Evolutionary conservation across 2,888 invertebrate species (phyloP).

Genomic region (Dichetophora obliterata): DNA sequence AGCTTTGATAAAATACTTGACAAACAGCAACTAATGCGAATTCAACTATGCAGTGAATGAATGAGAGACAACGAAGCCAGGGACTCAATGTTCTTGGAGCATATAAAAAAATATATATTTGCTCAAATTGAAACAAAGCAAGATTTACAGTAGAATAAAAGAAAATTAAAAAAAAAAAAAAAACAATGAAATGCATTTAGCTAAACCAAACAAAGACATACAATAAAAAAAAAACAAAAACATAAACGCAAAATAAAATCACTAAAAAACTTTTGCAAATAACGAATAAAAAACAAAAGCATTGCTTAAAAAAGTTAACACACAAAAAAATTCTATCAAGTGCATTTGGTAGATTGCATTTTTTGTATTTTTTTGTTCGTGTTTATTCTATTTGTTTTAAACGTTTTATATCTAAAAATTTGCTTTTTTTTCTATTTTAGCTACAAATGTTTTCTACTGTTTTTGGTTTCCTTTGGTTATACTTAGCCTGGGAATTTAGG

Average conservation of each 20-base stretch:
- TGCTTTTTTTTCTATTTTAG: too few species aligned
- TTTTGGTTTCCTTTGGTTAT: not conserved
- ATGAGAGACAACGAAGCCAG: not conserved
- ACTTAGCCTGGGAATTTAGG: not conserved
- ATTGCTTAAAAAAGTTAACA: not conserved
- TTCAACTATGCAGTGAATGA: not conserved
- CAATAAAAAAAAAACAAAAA: not conserved
- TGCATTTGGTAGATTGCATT: not conserved
- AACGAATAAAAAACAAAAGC: too few species aligned
- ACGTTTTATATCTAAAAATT: too few species aligned
- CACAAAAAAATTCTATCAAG: not conserved
- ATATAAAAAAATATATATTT: not conserved
- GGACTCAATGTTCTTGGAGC: not conserved
- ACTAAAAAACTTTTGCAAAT: too few species aligned
- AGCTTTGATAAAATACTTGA: not conserved
- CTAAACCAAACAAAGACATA: not conserved
- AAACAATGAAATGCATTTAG: not conserved
- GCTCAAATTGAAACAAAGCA: not conserved
- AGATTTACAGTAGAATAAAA: not conserved
- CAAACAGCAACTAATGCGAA: constrained; percentile 12
- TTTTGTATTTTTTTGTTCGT: not conserved
- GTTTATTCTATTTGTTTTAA: not conserved
- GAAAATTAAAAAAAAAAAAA: not conserved
- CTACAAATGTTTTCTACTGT: not conserved
- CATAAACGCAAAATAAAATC: not conserved